Conservation (phyloP, 2,888 invertebrate genomes). For the Plebejus melissa region DNA sequence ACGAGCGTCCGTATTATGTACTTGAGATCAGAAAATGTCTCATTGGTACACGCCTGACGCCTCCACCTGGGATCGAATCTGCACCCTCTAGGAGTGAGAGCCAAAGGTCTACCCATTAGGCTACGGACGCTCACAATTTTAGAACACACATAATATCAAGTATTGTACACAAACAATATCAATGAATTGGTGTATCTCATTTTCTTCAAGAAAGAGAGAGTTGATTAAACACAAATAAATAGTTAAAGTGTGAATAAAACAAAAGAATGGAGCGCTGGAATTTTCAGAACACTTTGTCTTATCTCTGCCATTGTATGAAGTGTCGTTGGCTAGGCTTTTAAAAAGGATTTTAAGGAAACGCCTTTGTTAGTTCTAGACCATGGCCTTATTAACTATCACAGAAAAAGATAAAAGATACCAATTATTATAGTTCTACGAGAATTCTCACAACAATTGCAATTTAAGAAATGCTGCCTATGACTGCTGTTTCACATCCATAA, state of each 20-base stretch:
- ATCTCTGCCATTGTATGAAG: conserved; percentile 4
- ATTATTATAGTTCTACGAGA: not conserved
- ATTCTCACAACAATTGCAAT: not conserved
- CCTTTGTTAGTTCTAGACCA: conserved; percentile 16
- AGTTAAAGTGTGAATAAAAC: conserved; percentile 13
- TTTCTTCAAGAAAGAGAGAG: conserved; percentile 2
- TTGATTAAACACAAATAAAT: conserved; percentile 5
- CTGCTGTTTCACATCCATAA: no score
- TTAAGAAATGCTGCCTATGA: no score
- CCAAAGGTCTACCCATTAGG: no score
- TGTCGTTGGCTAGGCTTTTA: conserved; percentile 16
- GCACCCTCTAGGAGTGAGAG: no score
- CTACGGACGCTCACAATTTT: no score
- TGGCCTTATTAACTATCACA: conserved; percentile 15
- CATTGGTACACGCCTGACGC: no score
- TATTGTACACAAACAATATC: not conserved
- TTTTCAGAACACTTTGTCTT: conserved; percentile 16
- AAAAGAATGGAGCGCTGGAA: not conserved
- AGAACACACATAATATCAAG: no score
- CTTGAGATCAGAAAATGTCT: no score
- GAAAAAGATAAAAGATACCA: not conserved
- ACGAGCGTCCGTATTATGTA: no score
- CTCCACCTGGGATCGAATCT: no score
- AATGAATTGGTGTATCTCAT: not conserved
- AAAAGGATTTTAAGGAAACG: conserved; percentile 13